phyloP scores from a whole-genome alignment of 2,113 vertebrate genomes.

The Xiphophorus maculatus region DNA sequence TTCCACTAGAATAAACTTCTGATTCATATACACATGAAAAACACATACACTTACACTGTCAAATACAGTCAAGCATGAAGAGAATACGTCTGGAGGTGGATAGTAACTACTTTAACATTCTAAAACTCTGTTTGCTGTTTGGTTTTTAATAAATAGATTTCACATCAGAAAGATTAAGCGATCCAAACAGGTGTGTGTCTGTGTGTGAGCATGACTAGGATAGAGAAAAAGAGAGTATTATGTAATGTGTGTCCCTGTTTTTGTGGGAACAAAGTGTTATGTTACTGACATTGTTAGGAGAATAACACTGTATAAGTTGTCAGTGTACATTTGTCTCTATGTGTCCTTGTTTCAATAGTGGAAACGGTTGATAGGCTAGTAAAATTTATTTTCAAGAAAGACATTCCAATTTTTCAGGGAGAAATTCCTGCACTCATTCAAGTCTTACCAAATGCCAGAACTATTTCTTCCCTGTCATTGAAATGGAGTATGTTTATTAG shows the following conservation, averaged over 20 bases:
- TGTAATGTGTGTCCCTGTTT: conserved; percentile 15
- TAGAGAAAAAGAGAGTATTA: not conserved
- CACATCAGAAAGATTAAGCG: not conserved
- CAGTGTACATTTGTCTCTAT: conserved; percentile 55
- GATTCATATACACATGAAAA: conserved; percentile 6
- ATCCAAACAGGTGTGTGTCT: not conserved
- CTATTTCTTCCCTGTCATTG: not conserved
- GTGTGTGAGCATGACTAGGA: conserved; percentile 6
- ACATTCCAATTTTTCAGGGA: conserved; percentile 35
- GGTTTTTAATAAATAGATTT: conserved; percentile 16
- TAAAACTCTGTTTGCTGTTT: not conserved
- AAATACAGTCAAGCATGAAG: not conserved
- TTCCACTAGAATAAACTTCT: conserved; percentile 64
- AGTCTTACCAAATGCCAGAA: not conserved
- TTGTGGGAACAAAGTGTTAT: not conserved
- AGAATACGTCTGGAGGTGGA: conserved; percentile 4
- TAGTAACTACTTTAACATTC: conserved; percentile 14
- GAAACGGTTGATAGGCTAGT: conserved; percentile 38
- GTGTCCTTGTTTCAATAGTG: conserved; percentile 43
- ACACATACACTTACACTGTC: conserved; percentile 2
- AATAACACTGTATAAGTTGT: conserved; percentile 62
- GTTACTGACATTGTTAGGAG: conserved; percentile 58
- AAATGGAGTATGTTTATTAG: not conserved
- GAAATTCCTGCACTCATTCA: not conserved
- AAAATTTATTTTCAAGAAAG: conserved; percentile 30